Evolutionary conservation across 2,888 invertebrate genomes (phyloP).

Genomic region (Chaitophorus viminalis): DNA sequence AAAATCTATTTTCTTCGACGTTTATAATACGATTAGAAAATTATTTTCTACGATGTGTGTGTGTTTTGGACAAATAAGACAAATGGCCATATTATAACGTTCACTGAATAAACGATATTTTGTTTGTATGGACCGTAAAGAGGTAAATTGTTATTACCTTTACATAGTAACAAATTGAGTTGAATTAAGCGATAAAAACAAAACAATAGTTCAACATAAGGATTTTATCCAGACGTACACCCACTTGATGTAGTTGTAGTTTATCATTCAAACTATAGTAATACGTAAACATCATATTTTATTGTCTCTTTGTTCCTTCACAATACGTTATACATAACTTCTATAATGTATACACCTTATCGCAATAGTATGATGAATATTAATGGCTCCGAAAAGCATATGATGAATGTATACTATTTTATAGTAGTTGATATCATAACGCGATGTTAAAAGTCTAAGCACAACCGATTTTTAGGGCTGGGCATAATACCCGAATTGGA

Average conservation of each 20-base stretch:
- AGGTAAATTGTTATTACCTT: background rate
- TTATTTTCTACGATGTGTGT: too few species aligned
- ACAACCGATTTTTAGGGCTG: too few species aligned
- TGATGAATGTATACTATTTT: background rate
- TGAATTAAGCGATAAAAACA: background rate
- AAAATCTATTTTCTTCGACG: too few species aligned
- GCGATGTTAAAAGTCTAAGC: too few species aligned
- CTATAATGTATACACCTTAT: background rate
- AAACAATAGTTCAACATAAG: background rate
- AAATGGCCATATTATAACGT: too few species aligned
- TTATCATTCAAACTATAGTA: background rate
- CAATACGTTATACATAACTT: background rate
- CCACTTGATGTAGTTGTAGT: background rate
- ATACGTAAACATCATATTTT: background rate
- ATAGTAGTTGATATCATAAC: too few species aligned
- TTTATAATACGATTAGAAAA: too few species aligned
- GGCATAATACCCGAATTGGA: too few species aligned
- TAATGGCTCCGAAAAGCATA: background rate
- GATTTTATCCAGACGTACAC: background rate
- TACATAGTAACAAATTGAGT: background rate
- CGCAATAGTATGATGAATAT: background rate
- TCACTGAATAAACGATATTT: too few species aligned
- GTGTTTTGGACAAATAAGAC: too few species aligned
- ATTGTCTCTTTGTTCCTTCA: background rate
- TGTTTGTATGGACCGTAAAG: background rate